Evolutionary conservation across 2,888 invertebrate genomes (phyloP).

Genomic region (Morinoia aosen): DNA sequence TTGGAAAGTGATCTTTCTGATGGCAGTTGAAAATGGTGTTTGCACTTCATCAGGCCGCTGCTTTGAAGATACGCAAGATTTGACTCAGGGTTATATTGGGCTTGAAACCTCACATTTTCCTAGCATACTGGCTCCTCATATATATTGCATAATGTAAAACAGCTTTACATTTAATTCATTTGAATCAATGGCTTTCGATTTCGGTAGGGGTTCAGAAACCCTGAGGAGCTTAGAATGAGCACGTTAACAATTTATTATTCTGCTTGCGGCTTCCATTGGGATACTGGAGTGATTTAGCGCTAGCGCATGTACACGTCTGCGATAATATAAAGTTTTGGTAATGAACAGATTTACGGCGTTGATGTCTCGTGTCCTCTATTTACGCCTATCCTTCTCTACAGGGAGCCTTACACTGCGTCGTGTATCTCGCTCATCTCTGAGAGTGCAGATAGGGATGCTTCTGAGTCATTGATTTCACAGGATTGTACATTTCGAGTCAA

Average conservation of each 20-base stretch:
- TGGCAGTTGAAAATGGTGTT: neutral
- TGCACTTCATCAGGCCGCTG: neutral
- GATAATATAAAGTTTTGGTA: neutral
- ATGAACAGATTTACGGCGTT: neutral
- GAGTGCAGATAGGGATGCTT: neutral
- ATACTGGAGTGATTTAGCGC: neutral
- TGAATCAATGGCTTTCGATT: neutral
- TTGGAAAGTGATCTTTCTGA: neutral
- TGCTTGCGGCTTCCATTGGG: neutral
- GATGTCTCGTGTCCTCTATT: neutral
- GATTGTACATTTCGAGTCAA: neutral
- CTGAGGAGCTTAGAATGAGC: neutral
- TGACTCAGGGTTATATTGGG: neutral
- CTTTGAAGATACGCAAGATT: neutral
- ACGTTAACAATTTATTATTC: neutral
- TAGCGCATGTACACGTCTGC: neutral
- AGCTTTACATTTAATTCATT: neutral
- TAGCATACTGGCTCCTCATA: neutral
- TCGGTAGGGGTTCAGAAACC: neutral
- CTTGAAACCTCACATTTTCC: neutral
- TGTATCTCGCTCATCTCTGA: neutral
- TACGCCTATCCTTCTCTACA: neutral
- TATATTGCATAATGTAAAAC: neutral
- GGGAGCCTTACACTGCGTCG: neutral
- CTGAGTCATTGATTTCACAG: neutral